Evolutionary conservation across 2,797 vertebrate genomes (phyloP).

Genomic region (Gorsachius magnificus): DNA sequence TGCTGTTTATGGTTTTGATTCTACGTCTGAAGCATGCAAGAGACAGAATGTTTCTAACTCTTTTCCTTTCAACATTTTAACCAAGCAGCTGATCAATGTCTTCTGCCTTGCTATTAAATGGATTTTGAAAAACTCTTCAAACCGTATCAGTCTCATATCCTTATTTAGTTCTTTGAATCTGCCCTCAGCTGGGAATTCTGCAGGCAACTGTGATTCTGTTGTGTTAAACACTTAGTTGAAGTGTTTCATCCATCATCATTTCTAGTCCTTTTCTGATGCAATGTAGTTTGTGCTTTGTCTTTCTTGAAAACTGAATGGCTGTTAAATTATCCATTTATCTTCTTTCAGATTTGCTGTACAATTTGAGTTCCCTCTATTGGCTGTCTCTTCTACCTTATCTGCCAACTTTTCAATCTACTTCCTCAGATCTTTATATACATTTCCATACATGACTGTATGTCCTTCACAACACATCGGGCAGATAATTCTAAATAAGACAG

Average conservation of each 20-base stretch:
- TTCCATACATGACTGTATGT: conserved; percentile 32
- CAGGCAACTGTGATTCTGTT: conserved; percentile 72
- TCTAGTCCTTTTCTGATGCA: conserved; percentile 82
- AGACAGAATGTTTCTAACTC: conserved; percentile 46
- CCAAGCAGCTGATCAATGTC: conserved; percentile 72
- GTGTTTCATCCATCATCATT: conserved; percentile 81
- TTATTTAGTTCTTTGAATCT: conserved; percentile 74
- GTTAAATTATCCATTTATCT: conserved; percentile 87
- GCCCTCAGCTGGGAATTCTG: conserved; percentile 76
- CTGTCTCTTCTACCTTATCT: conserved; percentile 77
- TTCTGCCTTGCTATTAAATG: conserved; percentile 74
- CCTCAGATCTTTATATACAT: conserved; percentile 47
- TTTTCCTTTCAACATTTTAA: conserved; percentile 62
- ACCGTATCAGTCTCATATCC: conserved; percentile 77
- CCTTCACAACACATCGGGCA: conserved; percentile 48
- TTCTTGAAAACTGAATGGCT: conserved; percentile 83
- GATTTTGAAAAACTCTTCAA: conserved; percentile 82
- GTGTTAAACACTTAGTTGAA: conserved; percentile 75
- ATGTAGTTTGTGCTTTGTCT: conserved; percentile 83
- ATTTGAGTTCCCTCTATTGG: conserved; percentile 68
- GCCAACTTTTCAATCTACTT: conserved; percentile 74
- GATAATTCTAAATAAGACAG: conserved; percentile 16
- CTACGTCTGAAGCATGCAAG: neutral
- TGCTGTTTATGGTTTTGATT: conserved; percentile 17
- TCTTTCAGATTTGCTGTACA: conserved; percentile 78